phyloP scores from a whole-genome alignment of 2,888 invertebrate genomes.

The Aricia artaxerxes region DNA sequence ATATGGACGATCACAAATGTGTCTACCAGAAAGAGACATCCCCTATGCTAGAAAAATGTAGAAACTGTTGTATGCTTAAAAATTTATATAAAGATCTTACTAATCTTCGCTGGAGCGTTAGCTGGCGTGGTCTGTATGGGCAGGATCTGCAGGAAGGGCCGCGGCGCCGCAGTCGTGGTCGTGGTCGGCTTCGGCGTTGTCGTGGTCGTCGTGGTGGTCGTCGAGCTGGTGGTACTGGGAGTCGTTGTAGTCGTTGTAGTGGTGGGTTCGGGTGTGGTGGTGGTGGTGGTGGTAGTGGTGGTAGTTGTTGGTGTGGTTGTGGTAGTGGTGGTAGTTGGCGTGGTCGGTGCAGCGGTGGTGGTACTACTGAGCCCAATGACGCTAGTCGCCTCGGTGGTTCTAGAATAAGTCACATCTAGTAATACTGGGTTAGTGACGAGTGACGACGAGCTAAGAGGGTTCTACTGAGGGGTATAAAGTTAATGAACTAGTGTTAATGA shows the following conservation, averaged over 20 bases:
- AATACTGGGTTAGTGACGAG: constrained; percentile 31
- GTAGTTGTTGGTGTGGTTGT: constrained; percentile 50
- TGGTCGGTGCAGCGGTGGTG: constrained; percentile 54
- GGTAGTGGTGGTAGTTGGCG: constrained; percentile 47
- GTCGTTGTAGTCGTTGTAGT: constrained; percentile 65
- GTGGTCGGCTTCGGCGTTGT: constrained; percentile 55
- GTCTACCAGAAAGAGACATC: background rate
- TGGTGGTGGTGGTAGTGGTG: constrained; percentile 59
- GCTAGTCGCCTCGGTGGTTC: constrained; percentile 54
- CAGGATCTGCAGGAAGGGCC: constrained; percentile 69
- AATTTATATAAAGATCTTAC: constrained; percentile 45
- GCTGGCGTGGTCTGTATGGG: constrained; percentile 63
- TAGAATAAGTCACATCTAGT: constrained; percentile 42
- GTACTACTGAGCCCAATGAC: constrained; percentile 57
- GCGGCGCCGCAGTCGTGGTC: constrained; percentile 52
- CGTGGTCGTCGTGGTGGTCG: constrained; percentile 59
- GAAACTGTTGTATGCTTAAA: background rate
- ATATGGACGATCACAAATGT: no score
- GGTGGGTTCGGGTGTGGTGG: constrained; percentile 66
- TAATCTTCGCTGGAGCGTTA: constrained; percentile 54
- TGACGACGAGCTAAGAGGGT: background rate
- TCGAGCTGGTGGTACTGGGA: constrained; percentile 64
- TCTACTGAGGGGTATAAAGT: background rate
- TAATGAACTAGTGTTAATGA: background rate
- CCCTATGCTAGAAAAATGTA: background rate